A percentile compares a stretch with the other conserved stretches of the same genome.
These are phyloP conservation scores for Erythrolamprus reginae DNA, from an alignment of 2,113 vertebrate genomes.

Conservation along the genomic window DNA sequence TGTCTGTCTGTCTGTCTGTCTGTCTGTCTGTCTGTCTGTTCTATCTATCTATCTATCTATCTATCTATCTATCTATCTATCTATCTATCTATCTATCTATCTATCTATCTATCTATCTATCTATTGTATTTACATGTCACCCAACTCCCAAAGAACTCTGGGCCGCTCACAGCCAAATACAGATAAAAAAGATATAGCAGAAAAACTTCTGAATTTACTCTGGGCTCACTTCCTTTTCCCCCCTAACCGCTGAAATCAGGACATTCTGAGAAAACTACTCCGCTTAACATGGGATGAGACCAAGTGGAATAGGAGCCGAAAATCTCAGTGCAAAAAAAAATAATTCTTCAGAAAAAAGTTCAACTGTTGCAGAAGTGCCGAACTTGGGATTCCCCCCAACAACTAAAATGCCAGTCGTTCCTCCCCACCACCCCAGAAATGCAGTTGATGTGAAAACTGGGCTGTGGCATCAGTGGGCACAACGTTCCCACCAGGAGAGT, in stretches of 20 bases:
- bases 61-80: no score
- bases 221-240: slow-evolving; percentile 11
- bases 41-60: no score
- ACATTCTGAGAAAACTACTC: not conserved
- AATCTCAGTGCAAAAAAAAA: slow-evolving; percentile 28
- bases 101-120: no score
- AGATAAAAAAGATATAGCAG: no score
- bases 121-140: no score
- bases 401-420: slow-evolving; percentile 22
- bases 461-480: fast-evolving
- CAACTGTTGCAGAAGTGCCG: slow-evolving; percentile 29
- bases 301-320: not conserved
- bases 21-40: no score
- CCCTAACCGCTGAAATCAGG: not conserved
- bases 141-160: no score
- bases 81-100: no score
- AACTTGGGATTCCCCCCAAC: slow-evolving; percentile 32
- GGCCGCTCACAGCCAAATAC: no score
- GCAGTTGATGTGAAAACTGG: not conserved
- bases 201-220: not conserved
- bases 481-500: fast-evolving
- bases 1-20: no score
- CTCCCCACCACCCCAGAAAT: not conserved
- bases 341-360: not conserved
- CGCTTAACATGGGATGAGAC: fast-evolving